Percentiles rank a stretch among this genome's conserved stretches.
phyloP scores from a whole-genome alignment of 2,888 invertebrate species.

The Xestia rhomboidea region DNA sequence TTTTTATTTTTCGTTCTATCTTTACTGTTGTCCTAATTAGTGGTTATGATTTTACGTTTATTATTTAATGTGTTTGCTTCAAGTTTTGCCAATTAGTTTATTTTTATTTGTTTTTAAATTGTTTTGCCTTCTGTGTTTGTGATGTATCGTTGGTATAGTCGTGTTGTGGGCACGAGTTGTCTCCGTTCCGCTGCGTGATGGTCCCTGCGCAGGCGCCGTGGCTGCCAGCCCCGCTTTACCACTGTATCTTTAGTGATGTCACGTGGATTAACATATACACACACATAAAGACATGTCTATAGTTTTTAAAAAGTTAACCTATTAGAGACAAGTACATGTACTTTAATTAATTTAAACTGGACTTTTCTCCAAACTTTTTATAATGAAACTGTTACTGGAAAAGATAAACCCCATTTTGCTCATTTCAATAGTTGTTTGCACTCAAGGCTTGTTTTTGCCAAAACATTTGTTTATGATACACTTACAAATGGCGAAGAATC shows the following conservation, averaged over 20 bases:
- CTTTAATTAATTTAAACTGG: neutral
- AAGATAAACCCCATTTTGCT: neutral
- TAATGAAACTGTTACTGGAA: neutral
- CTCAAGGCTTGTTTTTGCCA: neutral
- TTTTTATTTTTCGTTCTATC: neutral
- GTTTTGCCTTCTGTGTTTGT: slow-evolving; percentile 38
- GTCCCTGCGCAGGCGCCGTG: slow-evolving; percentile 60
- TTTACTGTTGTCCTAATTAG: slow-evolving; percentile 13
- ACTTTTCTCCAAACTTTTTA: neutral
- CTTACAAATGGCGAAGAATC: neutral
- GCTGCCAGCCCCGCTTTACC: slow-evolving; percentile 64
- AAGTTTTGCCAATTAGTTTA: slow-evolving; percentile 9
- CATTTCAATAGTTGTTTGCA: slow-evolving; percentile 1
- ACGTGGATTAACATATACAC: slow-evolving; percentile 41
- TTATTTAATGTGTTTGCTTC: slow-evolving; percentile 19
- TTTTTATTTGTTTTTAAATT: neutral
- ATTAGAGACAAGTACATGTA: neutral
- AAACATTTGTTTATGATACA: neutral
- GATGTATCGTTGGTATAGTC: slow-evolving; percentile 48
- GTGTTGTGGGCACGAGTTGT: slow-evolving; percentile 51
- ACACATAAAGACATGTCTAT: slow-evolving; percentile 1
- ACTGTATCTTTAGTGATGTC: slow-evolving; percentile 60
- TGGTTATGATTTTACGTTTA: slow-evolving; percentile 14
- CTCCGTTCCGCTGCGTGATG: slow-evolving; percentile 52
- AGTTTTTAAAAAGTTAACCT: neutral